Evolutionary conservation across 2,888 invertebrate genomes (phyloP).

Genomic region (Hypena proboscidalis): DNA sequence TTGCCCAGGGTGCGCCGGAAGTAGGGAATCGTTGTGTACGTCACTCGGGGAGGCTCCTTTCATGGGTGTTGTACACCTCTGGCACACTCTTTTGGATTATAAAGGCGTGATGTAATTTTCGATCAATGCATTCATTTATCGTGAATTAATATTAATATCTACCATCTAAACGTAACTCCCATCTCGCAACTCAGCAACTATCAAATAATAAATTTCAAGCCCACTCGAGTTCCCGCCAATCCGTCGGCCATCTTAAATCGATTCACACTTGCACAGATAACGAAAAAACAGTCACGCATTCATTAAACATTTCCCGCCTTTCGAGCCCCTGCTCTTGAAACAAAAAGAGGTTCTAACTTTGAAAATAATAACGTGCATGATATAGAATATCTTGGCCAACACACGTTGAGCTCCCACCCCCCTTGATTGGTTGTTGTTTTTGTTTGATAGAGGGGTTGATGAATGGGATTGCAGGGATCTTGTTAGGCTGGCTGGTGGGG

Average conservation of each 20-base stretch:
- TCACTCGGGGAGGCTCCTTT: too few species aligned
- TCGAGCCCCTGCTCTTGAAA: constrained; percentile 34
- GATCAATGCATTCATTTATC: too few species aligned
- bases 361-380: constrained; percentile 41
- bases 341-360: constrained; percentile 39
- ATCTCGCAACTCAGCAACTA: too few species aligned
- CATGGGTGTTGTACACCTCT: too few species aligned
- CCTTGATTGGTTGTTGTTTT: neutral
- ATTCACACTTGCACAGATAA: constrained; percentile 14
- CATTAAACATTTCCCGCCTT: constrained; percentile 36
- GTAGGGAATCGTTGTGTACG: too few species aligned
- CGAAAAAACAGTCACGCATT: constrained; percentile 22
- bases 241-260: constrained; percentile 5
- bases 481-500: constrained; percentile 12
- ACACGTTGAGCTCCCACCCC: constrained; percentile 9
- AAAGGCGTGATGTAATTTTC: too few species aligned
- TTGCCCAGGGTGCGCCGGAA: too few species aligned
- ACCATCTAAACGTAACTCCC: too few species aligned
- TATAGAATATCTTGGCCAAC: constrained; percentile 29
- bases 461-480: constrained; percentile 18
- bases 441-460: constrained; percentile 6
- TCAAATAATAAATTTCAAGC: too few species aligned
- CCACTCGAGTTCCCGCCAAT: neutral
- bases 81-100: too few species aligned
- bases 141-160: too few species aligned